Base-by-base conservation (phyloP, 1,140 invertebrate genomes). In the Drusus annulatus region DNA sequence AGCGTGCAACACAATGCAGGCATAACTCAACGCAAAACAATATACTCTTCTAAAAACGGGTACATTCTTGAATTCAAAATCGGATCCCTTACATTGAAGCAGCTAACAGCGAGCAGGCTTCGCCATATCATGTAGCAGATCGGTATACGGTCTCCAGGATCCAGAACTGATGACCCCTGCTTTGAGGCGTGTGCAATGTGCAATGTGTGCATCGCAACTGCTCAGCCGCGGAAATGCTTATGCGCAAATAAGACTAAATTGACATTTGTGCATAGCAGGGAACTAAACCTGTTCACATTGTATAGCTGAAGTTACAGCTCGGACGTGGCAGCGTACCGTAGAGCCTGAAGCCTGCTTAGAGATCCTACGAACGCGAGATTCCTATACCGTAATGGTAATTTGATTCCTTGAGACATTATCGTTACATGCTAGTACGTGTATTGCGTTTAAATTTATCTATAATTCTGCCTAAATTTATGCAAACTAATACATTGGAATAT, bases 11-110 rank as follows among this genome's bases (percentile, higher is more conserved):
- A 65, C 62, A 65, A 65, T 65, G 62, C 62, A 28, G 25, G 62
- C 62, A 65, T 65, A 65, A 65, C 62, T 65, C 62, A 65, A 17
- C 8, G 16, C 62, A 65, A 60, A 65, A 65, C 62, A 65, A 65
- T 65, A 65, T 28, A 16, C 62, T 10, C 62, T 65, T 60, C 56
- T 60, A 60, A 65, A 65, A 21, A 65, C 16, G 62, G 25, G 28
- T 25, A 65, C 62, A 31, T 65, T 65, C 62, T 17, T 65, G 62
- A 25, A 31, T 65, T 28, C 62, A 65, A 65, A 65, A 65, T 65
- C 62, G 62, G 28, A 65, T 65, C 25, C 62, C 56, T 60, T 17
- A 60, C 56, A 23, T 60, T 23, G 19, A 23, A 17, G 21, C n/a
- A n/a, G n/a, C n/a, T n/a, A n/a, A n/a, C n/a, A 60, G 17, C 17